Evolutionary conservation across 2,888 invertebrate genomes (phyloP).

Genomic region (Abscondita cerata): DNA sequence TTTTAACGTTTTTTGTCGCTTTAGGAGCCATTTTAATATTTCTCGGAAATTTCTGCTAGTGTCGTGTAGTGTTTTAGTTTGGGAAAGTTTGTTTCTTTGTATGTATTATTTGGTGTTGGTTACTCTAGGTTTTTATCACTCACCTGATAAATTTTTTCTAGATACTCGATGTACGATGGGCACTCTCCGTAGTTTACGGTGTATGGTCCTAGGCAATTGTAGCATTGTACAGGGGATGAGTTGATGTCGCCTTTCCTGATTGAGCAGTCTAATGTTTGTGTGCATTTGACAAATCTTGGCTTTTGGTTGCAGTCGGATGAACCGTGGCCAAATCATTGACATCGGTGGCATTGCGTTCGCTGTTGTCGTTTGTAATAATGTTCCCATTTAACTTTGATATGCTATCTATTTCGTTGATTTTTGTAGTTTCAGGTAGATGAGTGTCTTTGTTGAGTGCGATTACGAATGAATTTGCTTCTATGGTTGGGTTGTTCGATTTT

Average conservation of each 20-base stretch:
- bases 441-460: background rate
- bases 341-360: slow-evolving; percentile 43
- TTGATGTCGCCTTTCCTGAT: slow-evolving; percentile 25
- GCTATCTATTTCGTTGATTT: slow-evolving; percentile 8
- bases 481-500: no score
- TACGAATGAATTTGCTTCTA: background rate
- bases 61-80: background rate
- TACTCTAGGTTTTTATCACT: background rate
- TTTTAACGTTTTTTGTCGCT: background rate
- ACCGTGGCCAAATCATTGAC: slow-evolving; percentile 45
- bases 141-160: slow-evolving; percentile 3
- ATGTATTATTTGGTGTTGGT: no score
- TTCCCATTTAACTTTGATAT: slow-evolving; percentile 37
- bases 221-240: slow-evolving; percentile 37
- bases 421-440: background rate
- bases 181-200: slow-evolving; percentile 43
- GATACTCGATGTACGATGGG: slow-evolving; percentile 28
- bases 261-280: slow-evolving; percentile 37
- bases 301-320: slow-evolving; percentile 39
- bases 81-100: no score
- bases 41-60: background rate
- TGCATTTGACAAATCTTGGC: slow-evolving; percentile 44
- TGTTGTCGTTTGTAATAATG: slow-evolving; percentile 37
- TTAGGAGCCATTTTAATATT: background rate
- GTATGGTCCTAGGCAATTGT: slow-evolving; percentile 41